These are phyloP conservation scores for Lepidurus couesii DNA, from an alignment of 1,140 invertebrate species.

Conservation along the genomic window DNA sequence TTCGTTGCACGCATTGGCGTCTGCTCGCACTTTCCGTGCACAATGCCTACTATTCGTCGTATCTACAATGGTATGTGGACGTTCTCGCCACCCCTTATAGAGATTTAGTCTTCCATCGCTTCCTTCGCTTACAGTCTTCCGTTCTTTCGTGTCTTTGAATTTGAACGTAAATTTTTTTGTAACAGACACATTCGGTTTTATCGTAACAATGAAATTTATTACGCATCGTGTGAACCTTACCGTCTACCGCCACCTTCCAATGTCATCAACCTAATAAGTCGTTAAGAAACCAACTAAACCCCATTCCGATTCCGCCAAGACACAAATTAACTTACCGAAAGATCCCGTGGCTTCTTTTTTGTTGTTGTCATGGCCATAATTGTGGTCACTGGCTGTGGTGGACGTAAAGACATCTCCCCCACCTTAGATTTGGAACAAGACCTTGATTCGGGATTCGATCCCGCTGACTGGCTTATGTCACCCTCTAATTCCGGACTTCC, in stretches of 20 bases:
- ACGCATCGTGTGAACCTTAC: not conserved
- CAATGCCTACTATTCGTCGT: conserved; percentile 6
- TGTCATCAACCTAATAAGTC: not conserved
- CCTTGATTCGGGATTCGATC: conserved; percentile 3
- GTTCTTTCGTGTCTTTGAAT: not conserved
- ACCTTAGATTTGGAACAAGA: conserved; percentile 11
- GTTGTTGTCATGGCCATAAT: not conserved
- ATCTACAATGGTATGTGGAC: not conserved
- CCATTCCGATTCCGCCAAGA: not conserved
- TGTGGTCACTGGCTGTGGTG: conserved; percentile 4
- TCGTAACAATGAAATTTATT: not conserved
- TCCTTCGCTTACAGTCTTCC: not conserved
- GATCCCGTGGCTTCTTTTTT: too few species aligned
- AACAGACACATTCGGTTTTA: not conserved
- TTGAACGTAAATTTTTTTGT: not conserved
- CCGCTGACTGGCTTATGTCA: conserved; percentile 7
- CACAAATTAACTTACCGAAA: too few species aligned
- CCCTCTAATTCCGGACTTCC: conserved; percentile 11
- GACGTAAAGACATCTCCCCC: not conserved
- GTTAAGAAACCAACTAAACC: not conserved
- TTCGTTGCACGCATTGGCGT: conserved; percentile 16
- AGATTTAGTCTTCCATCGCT: conserved; percentile 4
- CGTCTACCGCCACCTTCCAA: not conserved
- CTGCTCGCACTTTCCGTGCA: conserved; percentile 12
- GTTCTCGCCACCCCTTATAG: not conserved